Evolutionary conservation across 2,888 invertebrate species (phyloP).

Genomic region (Synanthedon myopaeformis): DNA sequence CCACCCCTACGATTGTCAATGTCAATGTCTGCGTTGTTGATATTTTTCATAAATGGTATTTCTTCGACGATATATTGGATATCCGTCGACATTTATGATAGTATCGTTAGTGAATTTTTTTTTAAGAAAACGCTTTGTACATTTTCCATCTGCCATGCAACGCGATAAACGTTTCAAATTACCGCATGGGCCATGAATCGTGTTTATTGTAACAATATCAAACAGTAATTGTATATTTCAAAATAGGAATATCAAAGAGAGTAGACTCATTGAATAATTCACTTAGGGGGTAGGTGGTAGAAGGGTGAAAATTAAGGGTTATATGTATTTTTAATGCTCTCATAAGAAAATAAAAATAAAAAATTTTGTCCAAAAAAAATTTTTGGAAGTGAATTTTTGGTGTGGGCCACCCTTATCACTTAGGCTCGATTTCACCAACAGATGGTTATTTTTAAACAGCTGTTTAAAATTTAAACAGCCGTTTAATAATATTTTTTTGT

Average conservation of each 20-base stretch:
- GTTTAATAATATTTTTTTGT: too few species aligned
- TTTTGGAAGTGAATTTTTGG: not conserved
- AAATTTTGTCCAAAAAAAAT: not conserved
- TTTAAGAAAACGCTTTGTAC: constrained; percentile 9
- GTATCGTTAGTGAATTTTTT: constrained; percentile 7
- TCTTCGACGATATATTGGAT: constrained; percentile 10
- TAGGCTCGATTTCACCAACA: too few species aligned
- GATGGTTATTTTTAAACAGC: too few species aligned
- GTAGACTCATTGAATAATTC: not conserved
- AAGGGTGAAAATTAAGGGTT: not conserved
- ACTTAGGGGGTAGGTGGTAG: not conserved
- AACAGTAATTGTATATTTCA: constrained; percentile 3
- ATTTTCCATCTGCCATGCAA: constrained; percentile 19
- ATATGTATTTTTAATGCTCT: not conserved
- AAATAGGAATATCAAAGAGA: not conserved
- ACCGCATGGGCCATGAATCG: constrained; percentile 8
- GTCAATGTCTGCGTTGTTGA: too few species aligned
- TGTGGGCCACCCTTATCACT: too few species aligned
- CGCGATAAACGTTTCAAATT: constrained; percentile 2
- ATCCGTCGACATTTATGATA: constrained; percentile 10
- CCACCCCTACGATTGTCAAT: too few species aligned
- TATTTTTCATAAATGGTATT: too few species aligned
- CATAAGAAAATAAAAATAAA: not conserved
- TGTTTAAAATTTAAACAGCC: too few species aligned
- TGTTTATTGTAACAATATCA: constrained; percentile 3